A percentile compares a stretch with the other conserved stretches of the same genome.
Evolutionary conservation across 2,113 vertebrate species (phyloP).

Genomic region (Lethenteron camtschaticum): DNA sequence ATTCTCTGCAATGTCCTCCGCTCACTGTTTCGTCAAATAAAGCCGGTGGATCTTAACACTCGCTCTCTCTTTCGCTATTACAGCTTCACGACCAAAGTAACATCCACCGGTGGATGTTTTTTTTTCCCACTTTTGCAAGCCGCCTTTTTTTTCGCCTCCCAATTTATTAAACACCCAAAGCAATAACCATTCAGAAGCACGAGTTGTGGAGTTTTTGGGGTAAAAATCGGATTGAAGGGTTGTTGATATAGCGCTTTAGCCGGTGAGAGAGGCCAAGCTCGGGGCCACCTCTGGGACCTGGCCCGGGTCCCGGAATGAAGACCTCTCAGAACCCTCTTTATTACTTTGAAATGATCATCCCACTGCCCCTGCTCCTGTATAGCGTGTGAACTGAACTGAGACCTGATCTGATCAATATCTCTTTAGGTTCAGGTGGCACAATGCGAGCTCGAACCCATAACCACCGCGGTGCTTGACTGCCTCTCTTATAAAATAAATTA

Average conservation of each 20-base stretch:
- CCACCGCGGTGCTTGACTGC: conserved; percentile 4
- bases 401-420: conserved; percentile 5
- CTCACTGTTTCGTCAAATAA: too few relatives aligned
- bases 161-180: too few relatives aligned
- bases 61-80: too few relatives aligned
- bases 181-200: too few relatives aligned
- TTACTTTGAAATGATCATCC: neutral
- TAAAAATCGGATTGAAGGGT: too few relatives aligned
- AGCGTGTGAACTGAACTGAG: neutral
- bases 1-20: too few relatives aligned
- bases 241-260: conserved; percentile 1
- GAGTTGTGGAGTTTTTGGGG: too few relatives aligned
- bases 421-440: neutral
- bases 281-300: neutral
- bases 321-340: conserved; percentile 2
- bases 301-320: conserved; percentile 1
- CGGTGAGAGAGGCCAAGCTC: conserved; percentile 1
- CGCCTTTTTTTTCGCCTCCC: too few relatives aligned
- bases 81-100: too few relatives aligned
- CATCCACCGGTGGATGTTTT: too few relatives aligned
- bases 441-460: neutral
- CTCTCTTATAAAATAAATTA: neutral
- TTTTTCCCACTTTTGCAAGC: too few relatives aligned
- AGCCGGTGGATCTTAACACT: too few relatives aligned
- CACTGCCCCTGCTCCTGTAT: neutral